These are phyloP conservation scores for Phasia obesa DNA, from an alignment of 2,888 invertebrate genomes.

Conservation along the genomic window DNA sequence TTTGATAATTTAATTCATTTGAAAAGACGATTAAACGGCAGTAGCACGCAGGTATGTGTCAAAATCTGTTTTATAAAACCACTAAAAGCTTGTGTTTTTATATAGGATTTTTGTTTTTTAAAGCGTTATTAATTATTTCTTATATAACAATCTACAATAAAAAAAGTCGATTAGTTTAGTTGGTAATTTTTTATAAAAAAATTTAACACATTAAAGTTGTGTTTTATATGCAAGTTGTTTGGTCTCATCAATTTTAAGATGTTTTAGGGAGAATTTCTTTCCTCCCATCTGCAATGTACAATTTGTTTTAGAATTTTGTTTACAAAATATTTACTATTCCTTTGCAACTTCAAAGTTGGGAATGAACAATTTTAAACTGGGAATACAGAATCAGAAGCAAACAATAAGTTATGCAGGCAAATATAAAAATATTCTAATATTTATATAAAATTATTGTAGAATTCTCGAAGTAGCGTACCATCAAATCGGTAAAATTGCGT, in stretches of 20 bases:
- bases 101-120: not conserved
- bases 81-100: not conserved
- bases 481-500: too few species aligned
- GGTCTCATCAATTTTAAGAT: slow-evolving; percentile 51
- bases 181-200: not conserved
- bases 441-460: too few species aligned
- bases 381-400: too few species aligned
- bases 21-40: too few species aligned
- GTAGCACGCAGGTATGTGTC: too few species aligned
- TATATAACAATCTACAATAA: slow-evolving; percentile 4
- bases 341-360: too few species aligned
- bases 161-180: slow-evolving; percentile 6
- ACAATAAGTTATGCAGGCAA: too few species aligned
- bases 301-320: not conserved
- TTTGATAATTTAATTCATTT: too few species aligned
- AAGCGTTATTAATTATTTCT: not conserved
- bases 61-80: not conserved
- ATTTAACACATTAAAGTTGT: slow-evolving; percentile 33
- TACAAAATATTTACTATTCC: not conserved
- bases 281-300: not conserved
- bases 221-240: slow-evolving; percentile 39
- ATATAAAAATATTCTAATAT: too few species aligned
- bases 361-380: too few species aligned
- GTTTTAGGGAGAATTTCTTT: not conserved
- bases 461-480: too few species aligned